phyloP scores from a whole-genome alignment of 53 echinoderm and acorn worm species.

The Apostichopus leukothele region DNA sequence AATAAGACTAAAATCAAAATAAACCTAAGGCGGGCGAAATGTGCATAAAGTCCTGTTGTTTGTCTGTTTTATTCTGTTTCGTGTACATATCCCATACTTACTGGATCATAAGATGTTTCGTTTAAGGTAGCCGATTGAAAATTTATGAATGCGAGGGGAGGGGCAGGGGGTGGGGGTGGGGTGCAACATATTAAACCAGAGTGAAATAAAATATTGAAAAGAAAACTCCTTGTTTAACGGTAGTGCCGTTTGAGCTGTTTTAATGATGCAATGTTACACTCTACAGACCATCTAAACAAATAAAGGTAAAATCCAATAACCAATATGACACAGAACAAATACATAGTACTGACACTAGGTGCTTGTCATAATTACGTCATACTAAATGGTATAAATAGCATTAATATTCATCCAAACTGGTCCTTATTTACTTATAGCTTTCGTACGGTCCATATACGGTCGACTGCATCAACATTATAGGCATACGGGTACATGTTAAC shows the following conservation, averaged over 20 bases:
- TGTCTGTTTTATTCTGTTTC: too few species aligned
- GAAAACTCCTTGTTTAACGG: neutral
- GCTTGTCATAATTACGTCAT: neutral
- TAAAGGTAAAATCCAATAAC: constrained; percentile 44
- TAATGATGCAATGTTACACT: constrained; percentile 39
- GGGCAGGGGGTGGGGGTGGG: too few species aligned
- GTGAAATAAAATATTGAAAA: too few species aligned
- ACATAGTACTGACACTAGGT: constrained; percentile 35
- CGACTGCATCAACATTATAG: neutral
- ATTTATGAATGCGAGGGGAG: too few species aligned
- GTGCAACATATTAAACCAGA: too few species aligned
- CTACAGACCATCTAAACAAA: constrained; percentile 43
- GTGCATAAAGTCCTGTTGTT: too few species aligned
- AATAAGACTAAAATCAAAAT: too few species aligned
- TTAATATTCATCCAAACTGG: neutral
- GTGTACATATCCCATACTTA: too few species aligned
- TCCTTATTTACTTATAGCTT: neutral
- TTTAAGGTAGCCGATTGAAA: too few species aligned
- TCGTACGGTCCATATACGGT: neutral
- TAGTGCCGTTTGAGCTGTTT: constrained; percentile 27
- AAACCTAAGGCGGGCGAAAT: too few species aligned
- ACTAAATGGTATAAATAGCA: neutral
- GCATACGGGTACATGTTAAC: too few species aligned
- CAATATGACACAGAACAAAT: constrained; percentile 28
- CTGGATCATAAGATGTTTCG: too few species aligned